Conservation (phyloP, 2,888 invertebrate genomes). For the Drosophila maculinotata region DNA sequence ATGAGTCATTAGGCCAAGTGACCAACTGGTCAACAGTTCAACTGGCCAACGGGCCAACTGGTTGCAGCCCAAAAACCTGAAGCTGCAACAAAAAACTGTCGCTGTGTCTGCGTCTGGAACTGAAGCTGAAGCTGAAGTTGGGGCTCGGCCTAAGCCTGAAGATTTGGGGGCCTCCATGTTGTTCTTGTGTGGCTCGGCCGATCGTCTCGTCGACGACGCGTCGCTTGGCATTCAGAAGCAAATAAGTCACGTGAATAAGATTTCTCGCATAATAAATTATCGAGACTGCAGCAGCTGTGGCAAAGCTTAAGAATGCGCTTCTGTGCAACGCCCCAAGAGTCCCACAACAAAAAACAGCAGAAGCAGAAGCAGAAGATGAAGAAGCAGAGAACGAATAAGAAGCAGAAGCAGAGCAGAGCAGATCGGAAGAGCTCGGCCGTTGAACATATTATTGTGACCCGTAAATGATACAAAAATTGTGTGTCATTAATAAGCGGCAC, state of each 20-base stretch:
- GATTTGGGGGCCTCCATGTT: too few species aligned
- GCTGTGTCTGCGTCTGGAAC: not conserved
- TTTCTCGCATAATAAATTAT: constrained; percentile 84
- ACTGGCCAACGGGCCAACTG: constrained; percentile 39
- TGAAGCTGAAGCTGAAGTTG: not conserved
- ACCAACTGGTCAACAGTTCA: constrained; percentile 51
- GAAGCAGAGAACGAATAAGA: not conserved
- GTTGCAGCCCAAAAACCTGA: constrained; percentile 19
- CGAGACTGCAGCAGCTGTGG: constrained; percentile 49
- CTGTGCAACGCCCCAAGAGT: constrained; percentile 63
- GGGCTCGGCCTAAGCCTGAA: too few species aligned
- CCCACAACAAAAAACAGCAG: not conserved
- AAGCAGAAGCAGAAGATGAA: not conserved
- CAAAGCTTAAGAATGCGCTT: constrained; percentile 75
- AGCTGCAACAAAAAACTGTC: constrained; percentile 11
- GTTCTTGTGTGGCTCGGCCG: constrained; percentile 11
- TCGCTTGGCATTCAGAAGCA: constrained; percentile 75
- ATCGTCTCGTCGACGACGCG: constrained; percentile 33
- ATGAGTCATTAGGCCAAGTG: constrained; percentile 43
- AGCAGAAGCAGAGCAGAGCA: constrained; percentile 1
- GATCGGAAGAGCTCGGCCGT: constrained; percentile 30
- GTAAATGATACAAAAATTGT: constrained; percentile 83
- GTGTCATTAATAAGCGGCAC: constrained; percentile 81
- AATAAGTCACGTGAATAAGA: constrained; percentile 84
- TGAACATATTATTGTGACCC: constrained; percentile 77